phyloP scores from a whole-genome alignment of 2,888 invertebrate genomes.

The Malthinus flaveolus region DNA sequence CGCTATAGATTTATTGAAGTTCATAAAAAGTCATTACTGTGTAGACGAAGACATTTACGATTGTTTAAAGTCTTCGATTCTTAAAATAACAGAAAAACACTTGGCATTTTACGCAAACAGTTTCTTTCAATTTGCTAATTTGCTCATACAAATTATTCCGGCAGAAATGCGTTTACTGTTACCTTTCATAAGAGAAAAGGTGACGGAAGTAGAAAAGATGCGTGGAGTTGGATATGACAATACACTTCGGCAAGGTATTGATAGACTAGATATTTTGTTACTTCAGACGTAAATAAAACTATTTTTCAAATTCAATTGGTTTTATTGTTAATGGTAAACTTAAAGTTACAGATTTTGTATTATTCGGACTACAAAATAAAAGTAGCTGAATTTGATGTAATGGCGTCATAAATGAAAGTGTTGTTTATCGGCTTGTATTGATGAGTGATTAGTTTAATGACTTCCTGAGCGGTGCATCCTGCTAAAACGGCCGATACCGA shows the following conservation, averaged over 20 bases:
- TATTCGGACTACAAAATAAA: slow-evolving; percentile 52
- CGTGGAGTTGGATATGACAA: slow-evolving; percentile 56
- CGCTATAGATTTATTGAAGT: slow-evolving; percentile 43
- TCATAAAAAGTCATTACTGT: slow-evolving; percentile 36
- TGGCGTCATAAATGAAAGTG: slow-evolving; percentile 93
- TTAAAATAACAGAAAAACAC: slow-evolving; percentile 51
- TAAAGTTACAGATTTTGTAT: background rate
- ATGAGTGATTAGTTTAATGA: slow-evolving; percentile 90
- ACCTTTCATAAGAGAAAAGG: slow-evolving; percentile 47
- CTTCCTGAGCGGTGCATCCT: slow-evolving; percentile 94
- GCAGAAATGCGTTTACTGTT: slow-evolving; percentile 46
- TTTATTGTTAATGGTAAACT: too few species aligned
- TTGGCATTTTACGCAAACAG: slow-evolving; percentile 53
- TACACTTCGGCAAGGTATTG: slow-evolving; percentile 49
- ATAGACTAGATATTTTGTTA: slow-evolving; percentile 39
- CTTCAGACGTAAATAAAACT: background rate
- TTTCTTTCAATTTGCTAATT: slow-evolving; percentile 50
- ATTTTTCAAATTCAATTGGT: too few species aligned
- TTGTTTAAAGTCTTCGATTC: slow-evolving; percentile 43
- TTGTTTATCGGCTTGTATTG: slow-evolving; percentile 97
- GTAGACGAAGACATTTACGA: slow-evolving; percentile 40
- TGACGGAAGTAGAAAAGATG: slow-evolving; percentile 53
- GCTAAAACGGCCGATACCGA: slow-evolving; percentile 85
- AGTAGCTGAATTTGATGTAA: slow-evolving; percentile 81
- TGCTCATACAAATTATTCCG: slow-evolving; percentile 47